Conservation (phyloP, 2,888 invertebrate species). For the Thecocarcelia acutangulata region DNA sequence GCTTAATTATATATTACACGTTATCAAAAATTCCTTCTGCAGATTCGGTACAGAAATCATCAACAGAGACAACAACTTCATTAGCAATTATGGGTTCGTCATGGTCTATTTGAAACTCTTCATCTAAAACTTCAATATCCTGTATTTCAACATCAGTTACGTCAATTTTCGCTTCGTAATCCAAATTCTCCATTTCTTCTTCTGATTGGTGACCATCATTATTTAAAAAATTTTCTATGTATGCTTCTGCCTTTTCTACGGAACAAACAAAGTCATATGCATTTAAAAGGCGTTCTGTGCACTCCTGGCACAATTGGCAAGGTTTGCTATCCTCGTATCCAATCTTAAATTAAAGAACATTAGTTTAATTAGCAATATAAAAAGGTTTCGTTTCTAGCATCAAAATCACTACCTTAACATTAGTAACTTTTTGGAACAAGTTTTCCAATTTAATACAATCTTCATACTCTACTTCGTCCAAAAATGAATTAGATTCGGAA, state of each 20-base stretch:
- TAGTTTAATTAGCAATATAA: too few species aligned
- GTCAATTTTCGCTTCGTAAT: conserved; percentile 52
- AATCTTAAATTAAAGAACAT: conserved; percentile 66
- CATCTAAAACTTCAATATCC: conserved; percentile 52
- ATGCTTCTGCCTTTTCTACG: conserved; percentile 74
- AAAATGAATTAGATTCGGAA: conserved; percentile 73
- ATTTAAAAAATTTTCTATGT: conserved; percentile 50
- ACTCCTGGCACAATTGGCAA: conserved; percentile 74
- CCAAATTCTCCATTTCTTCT: conserved; percentile 41
- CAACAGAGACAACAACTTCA: conserved; percentile 19
- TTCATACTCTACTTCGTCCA: conserved; percentile 75
- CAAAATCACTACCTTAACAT: conserved; percentile 72
- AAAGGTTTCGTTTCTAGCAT: too few species aligned
- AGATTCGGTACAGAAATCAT: conserved; percentile 7
- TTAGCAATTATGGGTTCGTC: not conserved
- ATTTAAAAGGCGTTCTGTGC: conserved; percentile 75
- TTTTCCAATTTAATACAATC: conserved; percentile 71
- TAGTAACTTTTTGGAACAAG: conserved; percentile 72
- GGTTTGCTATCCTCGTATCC: conserved; percentile 72
- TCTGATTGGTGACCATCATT: conserved; percentile 1
- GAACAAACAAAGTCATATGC: conserved; percentile 76
- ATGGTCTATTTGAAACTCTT: conserved; percentile 39
- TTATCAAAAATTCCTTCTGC: conserved; percentile 1
- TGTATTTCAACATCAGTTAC: conserved; percentile 49
- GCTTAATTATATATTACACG: conserved; percentile 10